phyloP scores from a whole-genome alignment of 2,113 vertebrate species.

The Platysteira castanea region DNA sequence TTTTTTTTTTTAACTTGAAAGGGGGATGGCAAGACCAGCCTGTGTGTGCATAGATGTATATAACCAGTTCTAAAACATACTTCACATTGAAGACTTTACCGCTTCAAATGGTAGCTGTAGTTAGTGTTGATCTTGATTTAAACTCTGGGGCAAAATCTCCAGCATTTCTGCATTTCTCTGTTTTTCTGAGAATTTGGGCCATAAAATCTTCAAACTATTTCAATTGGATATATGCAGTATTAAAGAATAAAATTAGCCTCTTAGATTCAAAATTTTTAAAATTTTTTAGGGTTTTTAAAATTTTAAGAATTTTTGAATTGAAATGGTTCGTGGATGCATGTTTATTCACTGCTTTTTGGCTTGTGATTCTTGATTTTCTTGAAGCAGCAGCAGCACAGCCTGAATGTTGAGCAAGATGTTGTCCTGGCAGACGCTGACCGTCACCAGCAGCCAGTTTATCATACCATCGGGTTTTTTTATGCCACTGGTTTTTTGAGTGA shows the following conservation, averaged over 20 bases:
- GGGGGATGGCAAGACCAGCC: background rate
- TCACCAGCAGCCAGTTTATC: background rate
- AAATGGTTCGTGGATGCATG: background rate
- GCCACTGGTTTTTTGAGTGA: background rate
- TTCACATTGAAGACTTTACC: background rate
- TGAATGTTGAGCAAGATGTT: background rate
- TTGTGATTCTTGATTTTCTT: background rate
- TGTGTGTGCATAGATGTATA: background rate
- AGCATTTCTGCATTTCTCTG: background rate
- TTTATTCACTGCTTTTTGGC: background rate
- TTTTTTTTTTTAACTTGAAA: background rate
- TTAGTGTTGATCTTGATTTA: background rate
- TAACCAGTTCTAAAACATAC: background rate
- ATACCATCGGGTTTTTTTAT: accelerated
- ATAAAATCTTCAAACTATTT: background rate
- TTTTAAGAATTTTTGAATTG: background rate
- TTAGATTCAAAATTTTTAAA: background rate
- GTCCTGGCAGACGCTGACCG: background rate
- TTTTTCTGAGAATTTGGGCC: background rate
- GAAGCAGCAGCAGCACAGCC: background rate
- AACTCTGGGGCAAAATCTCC: background rate
- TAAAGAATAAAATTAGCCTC: background rate
- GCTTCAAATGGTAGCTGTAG: background rate
- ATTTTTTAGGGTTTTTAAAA: too few species aligned
- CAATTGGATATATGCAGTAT: background rate